Base-by-base conservation (phyloP, 2,888 invertebrate species). In the Platycheirus rosarum region DNA sequence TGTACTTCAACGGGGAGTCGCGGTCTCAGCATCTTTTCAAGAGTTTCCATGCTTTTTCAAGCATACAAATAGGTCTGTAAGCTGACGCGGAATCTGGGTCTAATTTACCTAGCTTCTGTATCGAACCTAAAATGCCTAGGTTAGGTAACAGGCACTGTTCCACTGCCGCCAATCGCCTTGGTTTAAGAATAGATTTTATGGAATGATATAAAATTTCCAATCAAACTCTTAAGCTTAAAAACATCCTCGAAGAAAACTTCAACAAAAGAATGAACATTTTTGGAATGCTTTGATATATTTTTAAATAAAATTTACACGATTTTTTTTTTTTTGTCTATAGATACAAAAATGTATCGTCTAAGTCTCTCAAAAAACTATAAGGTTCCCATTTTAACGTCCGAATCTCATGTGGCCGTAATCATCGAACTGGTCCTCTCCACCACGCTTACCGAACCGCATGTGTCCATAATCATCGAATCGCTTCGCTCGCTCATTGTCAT, bases 321-420 rank as follows among this genome's bases (percentile, higher is more conserved):
- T 46, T 13, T 35, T 16, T 51, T 14, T 9, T 13, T 16, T 49
- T 16, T 42, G 42, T 35, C 32, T 42, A 35, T 44, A 51, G 23
- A 62, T 13, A 29, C 13, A 57, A 51, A 60, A 53, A 48, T 32
- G 23, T 63, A 68, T 69, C 42, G 55, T 74, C 51, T 63, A 26
- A 14, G 37, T 46, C 42, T 62, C 65, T 44, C 68, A 46, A 16
- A 29, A 7, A 32, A 32, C 29, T 32, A 32, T 32, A 8, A 32
- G 29, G 29, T 32, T 1, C 29, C 8, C 8, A 7, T 6, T 32
- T 75, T 66, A 82, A 55, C 75, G 71, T 42, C 95, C 95, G 86
- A 95, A 95, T 79, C 95, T 90, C 91, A 95, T 92, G 86, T 95
- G 95, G 1, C 95, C 95, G 85, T 95, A 95, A 87, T 95, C 95